Evolutionary conservation across 2,113 vertebrate genomes (phyloP), one percentile per base, ranked within the genome.

Genomic region (Xiphias gladius): DNA sequence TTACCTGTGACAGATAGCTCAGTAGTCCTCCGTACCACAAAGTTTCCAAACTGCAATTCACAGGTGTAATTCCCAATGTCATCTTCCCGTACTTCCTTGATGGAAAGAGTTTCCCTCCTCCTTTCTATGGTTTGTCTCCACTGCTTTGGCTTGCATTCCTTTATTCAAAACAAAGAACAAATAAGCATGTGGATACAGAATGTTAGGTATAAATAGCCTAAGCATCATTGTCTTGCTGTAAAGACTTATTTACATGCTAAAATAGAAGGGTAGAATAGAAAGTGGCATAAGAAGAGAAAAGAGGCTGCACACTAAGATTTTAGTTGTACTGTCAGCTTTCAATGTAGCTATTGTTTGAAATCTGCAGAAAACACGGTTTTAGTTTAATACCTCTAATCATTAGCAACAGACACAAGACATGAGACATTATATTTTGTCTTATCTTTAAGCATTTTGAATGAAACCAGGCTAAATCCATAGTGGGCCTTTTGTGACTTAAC

Each of bases 61-160:
- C 98, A 99, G 4, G 98, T 99, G 80, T 99, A 99, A 96, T 99
- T 99, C 93, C 98, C 98, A 93, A 98, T 98, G 94, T 99, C 98
- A 81, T 99, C 98, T 95, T 99, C 98, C 91, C 94, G 96, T 87
- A 99, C 97, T 86, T 99, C 97, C 86, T 94, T 95, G 92, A 99
- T 98, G 73, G 97, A 96, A 30, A 99, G 95, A 9, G 88, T 95
- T 76, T 99, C 97, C 89, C 93, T 96, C 92, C 94, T 97, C 87
- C 96, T 96, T 19, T 97, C 91, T 86, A 99, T 96, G 87, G 95
- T 98, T 84, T 96, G 95, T 81, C 98, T 96, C 98, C 98, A 99
- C 0, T 95, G 95, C 94, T 97, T 97, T 87, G 96, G 95, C 85
- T 96, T 97, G 93, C 98, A 99, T 89, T 99, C 98, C 98, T 96